Evolutionary conservation across 2,888 invertebrate genomes (phyloP), one percentile per base, ranked within the genome.

Genomic region (Diadegma fenestrale): DNA sequence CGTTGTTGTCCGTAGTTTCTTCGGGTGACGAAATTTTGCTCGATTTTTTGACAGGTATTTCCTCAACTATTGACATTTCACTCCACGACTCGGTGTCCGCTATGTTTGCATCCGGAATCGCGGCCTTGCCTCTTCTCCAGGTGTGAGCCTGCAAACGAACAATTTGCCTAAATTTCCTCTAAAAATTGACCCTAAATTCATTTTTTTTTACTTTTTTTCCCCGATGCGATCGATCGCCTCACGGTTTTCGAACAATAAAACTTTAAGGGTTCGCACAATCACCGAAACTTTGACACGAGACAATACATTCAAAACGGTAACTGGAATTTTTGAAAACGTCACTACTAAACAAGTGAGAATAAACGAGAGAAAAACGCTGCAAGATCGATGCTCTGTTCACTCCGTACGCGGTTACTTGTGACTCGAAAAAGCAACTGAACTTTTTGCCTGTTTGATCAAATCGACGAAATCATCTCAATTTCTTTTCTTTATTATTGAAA

Each of bases 1-100:
- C 88, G 82, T 89, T 88, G 26, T 90, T 88, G 75, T 90, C 89
- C 10, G 89, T 88, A 0, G 86, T 88, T 68, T 90, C 90, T 37
- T 87, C 88, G 0, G 81, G 61, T 0, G 88, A 87, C 61, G 68
- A 84, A 7, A 80, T 79, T 84, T 63, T n/a, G 51, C 22, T 72
- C n/a, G 69, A 81, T 84, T 54, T 71, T 51, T 77, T 73, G 43
- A 73, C 54, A 51, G 41, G 30, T 61, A 61, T 58, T 17, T 64
- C 26, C 26, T 88, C 87, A 33, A 69, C 45, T 45, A 51, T 63
- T 19, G 88, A 85, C 84, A 87, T 87, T 22, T 87, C 88, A 81
- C 71, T 88, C 69, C 71, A 78, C 12, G 83, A 83, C 73, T 87
- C 84, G 37, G 45, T 81, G 6, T 63, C 82, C 5, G 72, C 76